Evolutionary conservation across 2,113 vertebrate species (phyloP), one percentile per base, ranked within the genome.

Genomic region (Silurus meridionalis): DNA sequence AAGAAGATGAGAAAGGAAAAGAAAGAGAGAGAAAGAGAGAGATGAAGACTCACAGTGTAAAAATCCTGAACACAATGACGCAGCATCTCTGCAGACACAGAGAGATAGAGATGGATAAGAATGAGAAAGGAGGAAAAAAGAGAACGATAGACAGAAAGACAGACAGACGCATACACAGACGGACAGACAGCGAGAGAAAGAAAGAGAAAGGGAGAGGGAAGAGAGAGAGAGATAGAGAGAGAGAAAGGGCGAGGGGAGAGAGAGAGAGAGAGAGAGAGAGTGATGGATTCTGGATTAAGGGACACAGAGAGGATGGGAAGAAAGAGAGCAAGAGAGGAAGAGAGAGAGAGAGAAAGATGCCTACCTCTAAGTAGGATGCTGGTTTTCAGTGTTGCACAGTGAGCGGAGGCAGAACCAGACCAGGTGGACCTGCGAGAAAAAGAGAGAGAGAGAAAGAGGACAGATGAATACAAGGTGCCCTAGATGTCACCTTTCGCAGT

Each of bases 391-490:
- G 75, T n/a, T 57, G 53, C 75, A 78, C 75, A 78, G 75, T 78
- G 52, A 57, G 13, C 57, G n/a, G n/a, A 57, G 75, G 53, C 75
- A 78, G 53, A 78, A 55, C 75, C 75, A 78, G 75, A 78, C 53
- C 75, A 55, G 75, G 53, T 78, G 53, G 53, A 78, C 53, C 75
- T 78, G 53, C 0, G 50, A 57, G 66, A 84, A 55, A 84, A 48
- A 46, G 79, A 86, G 83, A 87, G 61, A 78, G 82, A 85, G 74
- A 82, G 63, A 83, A 60, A 86, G 48, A 75, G 64, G 21, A 63
- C 78, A 80, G 85, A 87, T 86, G 77, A 86, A 82, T 50, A 50
- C 13, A 63, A 66, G 11, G 10, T 79, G 85, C 85, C 78, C 82
- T 86, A 78, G 61, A 61, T 61, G 81, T 85, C n/a, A n/a, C 19